Percentiles rank a stretch among this genome's conserved stretches.
Conservation (phyloP, 2,888 invertebrate genomes). For the Chrysotoxum bicinctum region DNA sequence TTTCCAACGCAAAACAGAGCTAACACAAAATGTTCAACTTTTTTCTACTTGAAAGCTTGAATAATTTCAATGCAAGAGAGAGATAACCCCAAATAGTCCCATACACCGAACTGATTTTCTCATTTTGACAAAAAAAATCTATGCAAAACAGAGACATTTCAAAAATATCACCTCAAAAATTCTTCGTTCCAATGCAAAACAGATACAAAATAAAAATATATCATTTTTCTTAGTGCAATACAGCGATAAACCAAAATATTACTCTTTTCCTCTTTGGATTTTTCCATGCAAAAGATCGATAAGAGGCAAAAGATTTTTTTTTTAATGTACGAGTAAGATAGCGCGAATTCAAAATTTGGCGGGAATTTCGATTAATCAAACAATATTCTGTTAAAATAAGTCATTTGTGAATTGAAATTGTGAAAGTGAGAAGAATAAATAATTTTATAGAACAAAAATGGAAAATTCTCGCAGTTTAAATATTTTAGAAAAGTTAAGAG, state of each 20-base stretch:
- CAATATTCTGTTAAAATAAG: not conserved
- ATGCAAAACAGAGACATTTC: not conserved
- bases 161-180: not conserved
- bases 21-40: not conserved
- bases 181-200: constrained; percentile 13
- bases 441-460: not conserved
- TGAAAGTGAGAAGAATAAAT: not conserved
- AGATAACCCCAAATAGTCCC: not conserved
- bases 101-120: not conserved
- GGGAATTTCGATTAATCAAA: not conserved
- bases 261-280: not conserved
- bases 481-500: constrained; percentile 3
- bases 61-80: constrained; percentile 5
- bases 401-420: constrained; percentile 1
- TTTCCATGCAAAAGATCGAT: not conserved
- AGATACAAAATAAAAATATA: constrained; percentile 17
- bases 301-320: not conserved
- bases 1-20: not conserved
- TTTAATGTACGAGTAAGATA: not conserved
- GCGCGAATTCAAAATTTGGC: constrained; percentile 18
- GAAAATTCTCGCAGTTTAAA: not conserved
- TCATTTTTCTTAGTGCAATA: constrained; percentile 7
- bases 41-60: not conserved
- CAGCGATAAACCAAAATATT: constrained; percentile 21
- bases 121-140: not conserved